Evolutionary conservation across 2,888 invertebrate species (phyloP), one percentile per base, ranked within the genome.

Genomic region (Nemapogon koenigi): DNA sequence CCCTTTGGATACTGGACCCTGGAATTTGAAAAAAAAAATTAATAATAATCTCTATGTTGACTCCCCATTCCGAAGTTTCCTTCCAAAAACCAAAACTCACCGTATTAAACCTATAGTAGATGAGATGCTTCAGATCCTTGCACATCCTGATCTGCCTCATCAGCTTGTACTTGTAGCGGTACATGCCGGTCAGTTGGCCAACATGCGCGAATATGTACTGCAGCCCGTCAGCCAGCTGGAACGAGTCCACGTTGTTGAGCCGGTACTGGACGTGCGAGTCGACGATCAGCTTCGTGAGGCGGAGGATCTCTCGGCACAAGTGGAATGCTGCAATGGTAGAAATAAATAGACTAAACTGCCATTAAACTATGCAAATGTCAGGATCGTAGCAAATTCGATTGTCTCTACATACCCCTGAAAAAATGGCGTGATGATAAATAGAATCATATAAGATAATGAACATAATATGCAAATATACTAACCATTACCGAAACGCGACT

Each of bases 121-220:
- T 95, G 48, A 99, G 81, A 84, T 99, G 99, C 62, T 99, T 99
- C 51, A 99, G 80, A 79, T 99, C 99, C 72, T 99, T 99, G 83
- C 99, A 99, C 99, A 99, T 99, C 36, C 99, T 82, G 50, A 99
- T 98, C 76, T 98, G 98, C 57, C 96, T 83, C 97, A 98, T 98
- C 39, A 98, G 81, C 67, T 98, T 98, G 78, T 98, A 98, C 59
- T 96, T 96, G 82, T 98, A 98, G 17, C 99, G 85, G 80, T 99
- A 99, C 99, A 99, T 99, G 63, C 99, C 99, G 0, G 99, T 99
- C 42, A 99, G 80, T 65, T 99, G 99, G 1, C 99, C 99, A 6
- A 99, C 98, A 59, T 99, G 99, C 1, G 99, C 96, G 66, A 99
- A 99, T 45, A 99, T 95, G 66, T 99, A 99, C 69, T 99, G 99